phyloP scores from a whole-genome alignment of 2,888 invertebrate genomes.

The Lysandra bellargus region DNA sequence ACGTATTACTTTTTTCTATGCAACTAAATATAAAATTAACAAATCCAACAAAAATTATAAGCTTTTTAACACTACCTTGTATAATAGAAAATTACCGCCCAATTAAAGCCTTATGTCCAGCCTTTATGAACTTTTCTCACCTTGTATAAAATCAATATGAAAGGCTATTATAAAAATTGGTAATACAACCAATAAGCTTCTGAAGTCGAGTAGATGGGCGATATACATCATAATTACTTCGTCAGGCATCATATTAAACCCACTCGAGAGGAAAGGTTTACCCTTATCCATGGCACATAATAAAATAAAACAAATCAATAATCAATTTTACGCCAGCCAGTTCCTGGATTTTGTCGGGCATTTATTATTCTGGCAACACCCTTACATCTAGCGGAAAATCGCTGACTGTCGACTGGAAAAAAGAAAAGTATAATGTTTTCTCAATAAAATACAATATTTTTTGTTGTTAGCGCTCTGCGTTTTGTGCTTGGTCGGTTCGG shows the following conservation, averaged over 20 bases:
- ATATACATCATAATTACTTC: slow-evolving; percentile 47
- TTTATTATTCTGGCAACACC: slow-evolving; percentile 63
- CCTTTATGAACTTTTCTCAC: too few relatives aligned
- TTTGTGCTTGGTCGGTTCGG: background rate
- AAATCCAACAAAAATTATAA: too few relatives aligned
- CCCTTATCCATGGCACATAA: slow-evolving; percentile 47
- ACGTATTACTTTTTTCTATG: too few relatives aligned
- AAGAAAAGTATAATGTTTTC: slow-evolving; percentile 18
- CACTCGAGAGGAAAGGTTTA: slow-evolving; percentile 34
- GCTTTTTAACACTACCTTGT: background rate
- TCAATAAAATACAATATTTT: slow-evolving; percentile 15
- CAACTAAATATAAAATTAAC: too few relatives aligned
- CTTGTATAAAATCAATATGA: background rate
- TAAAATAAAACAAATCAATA: slow-evolving; percentile 71
- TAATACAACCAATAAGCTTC: background rate
- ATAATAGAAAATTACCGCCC: background rate
- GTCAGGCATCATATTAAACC: slow-evolving; percentile 55
- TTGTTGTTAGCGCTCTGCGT: background rate
- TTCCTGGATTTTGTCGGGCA: slow-evolving; percentile 63
- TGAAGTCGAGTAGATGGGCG: background rate
- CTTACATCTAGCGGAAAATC: slow-evolving; percentile 71
- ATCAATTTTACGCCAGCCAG: slow-evolving; percentile 74
- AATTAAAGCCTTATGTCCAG: too few relatives aligned
- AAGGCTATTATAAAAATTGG: background rate
- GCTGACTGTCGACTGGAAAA: slow-evolving; percentile 39